Evolutionary conservation across 2,888 invertebrate genomes (phyloP), one percentile per base, ranked within the genome.

Genomic region (Tinea semifulvella): DNA sequence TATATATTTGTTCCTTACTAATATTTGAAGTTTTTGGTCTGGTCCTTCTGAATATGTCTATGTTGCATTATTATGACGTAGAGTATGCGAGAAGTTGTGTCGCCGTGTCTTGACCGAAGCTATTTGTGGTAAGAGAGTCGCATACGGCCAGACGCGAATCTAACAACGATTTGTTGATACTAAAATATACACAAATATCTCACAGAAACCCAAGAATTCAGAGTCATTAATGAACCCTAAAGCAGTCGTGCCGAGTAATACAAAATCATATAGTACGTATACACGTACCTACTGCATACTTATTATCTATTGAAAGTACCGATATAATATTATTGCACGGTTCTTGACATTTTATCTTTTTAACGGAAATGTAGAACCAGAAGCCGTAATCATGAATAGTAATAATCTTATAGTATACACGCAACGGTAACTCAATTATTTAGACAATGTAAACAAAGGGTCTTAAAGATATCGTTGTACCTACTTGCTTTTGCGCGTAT

Each of bases 91-190:
- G 25, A 5, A 22, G 6, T 31, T 13, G 31, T 40, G 40, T 22
- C 22, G 22, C 14, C 22, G 40, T n/a, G 10, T 20, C 22, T 40
- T 19, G 13, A 22, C 22, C 40, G 40, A 11, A 40, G 40, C 40
- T 40, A 40, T 40, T 40, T 40, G 40, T 18, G 40, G 40, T 40
- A 22, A 18, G 16, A n/a, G 10, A 40, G 40, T 17, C 20, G 38
- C 38, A 17, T 22, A 11, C 22, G 4, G 20, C 40, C 40, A 40
- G 40, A 40, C 40, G 40, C 40, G 40, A 40, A 40, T 36, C 36
- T 36, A 36, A 36, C 35, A 35, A 14, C 36, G 36, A 16, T 31
- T 31, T 31, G 31, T 14, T 31, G 13, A 31, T 36, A 36, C 36
- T 8, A 36, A 36, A 36, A 18, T 36, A 36, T 18, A 36, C 36